Base-by-base conservation (phyloP, 2,888 invertebrate genomes). In the Nymphalis urticae region DNA sequence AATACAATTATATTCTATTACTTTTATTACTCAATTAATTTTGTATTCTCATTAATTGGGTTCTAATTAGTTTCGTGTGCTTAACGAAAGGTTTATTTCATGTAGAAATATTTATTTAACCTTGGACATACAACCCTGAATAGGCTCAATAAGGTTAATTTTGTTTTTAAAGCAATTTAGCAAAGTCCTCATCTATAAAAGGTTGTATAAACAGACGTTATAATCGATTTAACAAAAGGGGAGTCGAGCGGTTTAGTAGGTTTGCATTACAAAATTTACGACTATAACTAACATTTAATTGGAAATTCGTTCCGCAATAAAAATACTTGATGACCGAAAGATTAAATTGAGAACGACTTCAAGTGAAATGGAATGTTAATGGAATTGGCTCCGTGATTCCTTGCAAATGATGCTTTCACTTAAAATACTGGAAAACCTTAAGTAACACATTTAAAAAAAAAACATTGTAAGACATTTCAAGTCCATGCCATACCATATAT, bases 151-250 rank as follows among this genome's bases (percentile, higher is more conserved):
- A 68, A 73, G 69, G 66, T 68, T 71, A 72, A 81, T 80, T 81
- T 83, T 86, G 84, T 85, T 87, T 85, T 86, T 85, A 85, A 82
- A 85, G 83, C 84, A 86, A 87, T 88, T 87, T 83, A 87, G 87
- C 85, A 85, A 88, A 85, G 83, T 82, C 79, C 80, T 85, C 81
- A 83, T 84, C 85, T 79, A 85, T 86, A 86, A 89, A 88, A 85
- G 82, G 82, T 76, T 80, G 80, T 76, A 82, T 83, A 88, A 87
- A 88, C 85, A 86, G 81, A 80, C 77, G 80, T 81, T 78, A 82
- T 88, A 87, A 90, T 89, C 86, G 87, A 88, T 88, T 87, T 88
- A 90, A 89, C 88, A 87, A 89, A 89, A 89, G 85, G 83, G 85
- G 85, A 86, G 86, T 87, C 85, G 88, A 86, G 86, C 83, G 86